Percentiles rank a stretch among this genome's conserved stretches.
Evolutionary conservation across 2,797 vertebrate genomes (phyloP).

Genomic region (Lycodopsis pacificus): DNA sequence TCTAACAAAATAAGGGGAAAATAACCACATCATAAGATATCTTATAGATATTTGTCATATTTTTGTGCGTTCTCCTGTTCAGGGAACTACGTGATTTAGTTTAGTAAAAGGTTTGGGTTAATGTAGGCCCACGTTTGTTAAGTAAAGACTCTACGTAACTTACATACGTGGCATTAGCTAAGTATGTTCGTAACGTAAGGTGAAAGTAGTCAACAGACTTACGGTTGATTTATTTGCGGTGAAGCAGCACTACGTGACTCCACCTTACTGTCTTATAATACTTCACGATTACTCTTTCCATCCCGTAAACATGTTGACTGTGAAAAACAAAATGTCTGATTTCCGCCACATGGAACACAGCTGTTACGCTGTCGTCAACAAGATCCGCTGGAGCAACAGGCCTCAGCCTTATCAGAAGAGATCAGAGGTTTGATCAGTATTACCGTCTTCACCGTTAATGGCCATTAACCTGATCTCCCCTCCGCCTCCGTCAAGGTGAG

Average conservation of each 20-base stretch:
- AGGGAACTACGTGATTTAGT: background rate
- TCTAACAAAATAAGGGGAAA: background rate
- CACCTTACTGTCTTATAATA: background rate
- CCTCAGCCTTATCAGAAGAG: constrained; percentile 46
- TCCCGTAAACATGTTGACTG: background rate
- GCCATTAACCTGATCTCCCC: constrained; percentile 76
- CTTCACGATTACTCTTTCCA: background rate
- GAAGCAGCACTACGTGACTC: no score
- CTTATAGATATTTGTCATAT: background rate
- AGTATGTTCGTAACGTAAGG: background rate
- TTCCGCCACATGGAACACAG: constrained; percentile 15
- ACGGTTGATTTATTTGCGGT: no score
- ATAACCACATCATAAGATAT: background rate
- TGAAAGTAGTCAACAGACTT: no score
- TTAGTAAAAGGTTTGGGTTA: background rate
- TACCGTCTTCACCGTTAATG: constrained; percentile 63
- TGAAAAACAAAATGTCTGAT: constrained; percentile 11
- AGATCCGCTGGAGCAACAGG: constrained; percentile 21
- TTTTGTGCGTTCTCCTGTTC: background rate
- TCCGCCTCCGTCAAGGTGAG: constrained; percentile 69
- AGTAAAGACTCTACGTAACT: no score
- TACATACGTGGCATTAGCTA: background rate
- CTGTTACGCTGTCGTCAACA: constrained; percentile 24
- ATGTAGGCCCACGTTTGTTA: no score
- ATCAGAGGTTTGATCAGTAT: constrained; percentile 63